Evolutionary conservation across 2,113 vertebrate genomes (phyloP), one percentile per base, ranked within the genome.

Genomic region (Tor tambroides): DNA sequence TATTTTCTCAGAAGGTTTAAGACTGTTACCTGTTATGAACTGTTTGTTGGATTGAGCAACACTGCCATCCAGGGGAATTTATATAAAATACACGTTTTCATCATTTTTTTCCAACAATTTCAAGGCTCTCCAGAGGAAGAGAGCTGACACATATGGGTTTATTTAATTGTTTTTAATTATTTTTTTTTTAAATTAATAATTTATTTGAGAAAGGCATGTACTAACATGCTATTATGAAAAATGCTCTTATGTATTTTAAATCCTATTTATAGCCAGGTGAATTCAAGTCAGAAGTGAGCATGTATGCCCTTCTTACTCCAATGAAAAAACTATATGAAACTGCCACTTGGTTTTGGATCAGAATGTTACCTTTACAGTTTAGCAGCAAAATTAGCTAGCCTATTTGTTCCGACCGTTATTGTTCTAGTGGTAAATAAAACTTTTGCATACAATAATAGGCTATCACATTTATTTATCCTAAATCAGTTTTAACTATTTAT

Each of bases 11-110:
- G 35, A 35, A 11, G 59, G 14, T 15, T 26, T 15, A 59, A 54
- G 32, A 6, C 32, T 35, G 26, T 7, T 35, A 79, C 72, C 35
- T 51, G n/a, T 63, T 17, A 12, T 56, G 30, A 74, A 28, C n/a
- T 65, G 9, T 35, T 32, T 49, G 35, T 80, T 89, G 23, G 61
- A 61, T 88, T 91, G 91, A 6, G 72, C 93, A 89, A 90, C 87
- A 92, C 89, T 94, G 94, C 35, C 94, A 93, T 88, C 92, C 1
- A 92, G 93, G 93, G 94, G 92, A 84, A 5, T 17, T 10, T 21
- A 0, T 0, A 8, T 11, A 85, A 30, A 23, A 77, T 91, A 86
- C 91, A 91, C n/a, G 5, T 15, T 23, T 9, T 59, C 19, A 23
- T 9, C 0, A 10, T n/a, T 3, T 23, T 19, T 21, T 8, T 2